A percentile compares a stretch with the other conserved stretches of the same genome.
Evolutionary conservation across 2,797 vertebrate species (phyloP).

Genomic region (Trachurus trachurus): DNA sequence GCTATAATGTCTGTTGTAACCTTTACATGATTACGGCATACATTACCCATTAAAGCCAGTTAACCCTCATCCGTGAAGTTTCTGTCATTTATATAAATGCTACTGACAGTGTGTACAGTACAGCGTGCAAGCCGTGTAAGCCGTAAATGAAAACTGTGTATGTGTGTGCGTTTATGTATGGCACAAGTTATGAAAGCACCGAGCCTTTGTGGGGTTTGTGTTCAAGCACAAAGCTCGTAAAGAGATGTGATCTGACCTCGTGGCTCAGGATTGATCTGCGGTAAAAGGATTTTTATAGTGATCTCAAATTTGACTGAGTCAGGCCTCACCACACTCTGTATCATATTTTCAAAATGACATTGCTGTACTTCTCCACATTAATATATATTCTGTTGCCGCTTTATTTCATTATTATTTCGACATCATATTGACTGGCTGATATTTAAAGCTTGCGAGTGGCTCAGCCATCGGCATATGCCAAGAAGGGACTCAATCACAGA

Average conservation of each 20-base stretch:
- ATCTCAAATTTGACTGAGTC: conserved; percentile 78
- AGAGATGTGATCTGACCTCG: conserved; percentile 64
- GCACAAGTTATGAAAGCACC: not conserved
- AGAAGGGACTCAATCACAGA: conserved; percentile 59
- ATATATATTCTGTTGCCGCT: conserved; percentile 57
- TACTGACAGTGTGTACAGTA: not conserved
- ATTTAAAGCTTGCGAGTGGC: conserved; percentile 70
- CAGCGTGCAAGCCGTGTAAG: not conserved
- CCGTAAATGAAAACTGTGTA: not conserved
- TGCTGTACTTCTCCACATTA: conserved; percentile 54
- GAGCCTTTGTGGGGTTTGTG: conserved; percentile 8
- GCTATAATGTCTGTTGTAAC: conserved; percentile 40
- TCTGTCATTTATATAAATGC: conserved; percentile 11
- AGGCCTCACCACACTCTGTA: conserved; percentile 58
- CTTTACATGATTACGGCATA: conserved; percentile 42
- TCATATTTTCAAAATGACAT: conserved; percentile 78
- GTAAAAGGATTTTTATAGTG: conserved; percentile 72
- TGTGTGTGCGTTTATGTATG: conserved; percentile 11
- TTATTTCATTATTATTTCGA: conserved; percentile 73
- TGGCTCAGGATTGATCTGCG: conserved; percentile 67
- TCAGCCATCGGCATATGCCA: conserved; percentile 38
- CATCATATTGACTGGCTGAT: conserved; percentile 69
- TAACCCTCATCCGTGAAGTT: conserved; percentile 11
- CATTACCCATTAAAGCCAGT: conserved; percentile 36
- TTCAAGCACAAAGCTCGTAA: conserved; percentile 35